These are phyloP conservation scores for Drosophila navojoa DNA, from an alignment of 1,140 invertebrate genomes.

Conservation along the genomic window DNA sequence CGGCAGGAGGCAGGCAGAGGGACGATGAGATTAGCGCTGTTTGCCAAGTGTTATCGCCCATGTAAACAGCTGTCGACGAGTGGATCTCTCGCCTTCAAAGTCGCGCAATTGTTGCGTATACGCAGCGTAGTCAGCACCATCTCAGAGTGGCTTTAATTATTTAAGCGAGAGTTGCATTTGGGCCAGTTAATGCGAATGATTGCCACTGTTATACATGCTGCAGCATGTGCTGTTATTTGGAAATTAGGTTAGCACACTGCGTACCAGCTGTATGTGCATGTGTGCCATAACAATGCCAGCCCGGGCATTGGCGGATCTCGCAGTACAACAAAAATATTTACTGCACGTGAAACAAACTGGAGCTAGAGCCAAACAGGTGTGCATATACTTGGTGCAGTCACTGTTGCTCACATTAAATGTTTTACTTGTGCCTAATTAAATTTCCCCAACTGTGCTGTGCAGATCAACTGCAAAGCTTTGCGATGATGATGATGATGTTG, in stretches of 20 bases:
- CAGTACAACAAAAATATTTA: constrained; percentile 79
- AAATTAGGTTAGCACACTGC: constrained; percentile 54
- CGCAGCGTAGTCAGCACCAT: constrained; percentile 22
- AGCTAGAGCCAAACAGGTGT: constrained; percentile 10
- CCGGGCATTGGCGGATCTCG: constrained; percentile 30
- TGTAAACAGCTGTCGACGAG: constrained; percentile 73
- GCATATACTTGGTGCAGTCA: background rate
- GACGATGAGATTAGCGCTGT: constrained; percentile 69
- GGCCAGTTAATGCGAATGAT: no score
- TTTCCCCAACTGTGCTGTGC: constrained; percentile 60
- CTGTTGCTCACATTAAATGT: constrained; percentile 61
- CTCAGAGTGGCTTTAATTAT: background rate
- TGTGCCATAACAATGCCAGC: background rate
- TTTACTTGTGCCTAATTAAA: constrained; percentile 72
- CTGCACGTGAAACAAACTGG: constrained; percentile 60
- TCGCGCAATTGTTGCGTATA: constrained; percentile 63
- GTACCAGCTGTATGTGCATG: constrained; percentile 7
- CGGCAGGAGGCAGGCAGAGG: constrained; percentile 40
- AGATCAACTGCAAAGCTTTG: no score
- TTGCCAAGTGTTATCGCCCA: constrained; percentile 77
- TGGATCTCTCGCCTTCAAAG: constrained; percentile 46
- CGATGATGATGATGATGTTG: no score
- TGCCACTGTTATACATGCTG: no score
- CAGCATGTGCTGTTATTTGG: constrained; percentile 43
- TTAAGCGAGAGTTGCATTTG: background rate